Percentiles rank a stretch among this genome's conserved stretches.
Conservation (phyloP, 1,140 invertebrate genomes). For the Melanaphis sacchari region DNA sequence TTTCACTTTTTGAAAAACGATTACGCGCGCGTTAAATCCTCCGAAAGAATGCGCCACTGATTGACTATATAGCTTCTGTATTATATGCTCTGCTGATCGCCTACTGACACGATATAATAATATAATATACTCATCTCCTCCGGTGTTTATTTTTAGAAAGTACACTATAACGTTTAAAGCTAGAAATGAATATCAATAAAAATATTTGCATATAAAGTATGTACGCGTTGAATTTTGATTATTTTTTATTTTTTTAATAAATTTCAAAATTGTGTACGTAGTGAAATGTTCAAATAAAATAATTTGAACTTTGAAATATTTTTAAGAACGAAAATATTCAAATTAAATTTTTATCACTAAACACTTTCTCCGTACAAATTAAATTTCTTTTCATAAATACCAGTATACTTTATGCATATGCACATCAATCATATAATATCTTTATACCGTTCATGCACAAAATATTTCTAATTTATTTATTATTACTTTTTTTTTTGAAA, state of each 20-base stretch:
- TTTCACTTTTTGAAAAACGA: background rate
- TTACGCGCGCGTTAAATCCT: background rate
- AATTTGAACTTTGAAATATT: background rate
- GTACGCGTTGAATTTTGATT: background rate
- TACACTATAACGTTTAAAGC: background rate
- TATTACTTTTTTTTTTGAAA: background rate
- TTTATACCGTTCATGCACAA: background rate
- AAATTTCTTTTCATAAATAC: background rate
- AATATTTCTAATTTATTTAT: background rate
- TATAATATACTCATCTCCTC: background rate
- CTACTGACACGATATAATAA: background rate
- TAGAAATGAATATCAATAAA: background rate
- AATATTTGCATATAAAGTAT: background rate
- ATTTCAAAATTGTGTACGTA: background rate
- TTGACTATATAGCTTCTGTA: background rate
- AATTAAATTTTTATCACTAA: background rate
- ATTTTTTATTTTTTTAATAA: background rate
- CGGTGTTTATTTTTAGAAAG: background rate
- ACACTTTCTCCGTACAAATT: background rate
- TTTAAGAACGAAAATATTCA: background rate
- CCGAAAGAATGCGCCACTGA: background rate
- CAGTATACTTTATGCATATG: background rate
- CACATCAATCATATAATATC: background rate
- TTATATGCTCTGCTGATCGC: background rate
- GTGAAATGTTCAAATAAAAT: background rate